Evolutionary conservation across 2,797 vertebrate genomes (phyloP).

Genomic region (Phalloptychus januarius): DNA sequence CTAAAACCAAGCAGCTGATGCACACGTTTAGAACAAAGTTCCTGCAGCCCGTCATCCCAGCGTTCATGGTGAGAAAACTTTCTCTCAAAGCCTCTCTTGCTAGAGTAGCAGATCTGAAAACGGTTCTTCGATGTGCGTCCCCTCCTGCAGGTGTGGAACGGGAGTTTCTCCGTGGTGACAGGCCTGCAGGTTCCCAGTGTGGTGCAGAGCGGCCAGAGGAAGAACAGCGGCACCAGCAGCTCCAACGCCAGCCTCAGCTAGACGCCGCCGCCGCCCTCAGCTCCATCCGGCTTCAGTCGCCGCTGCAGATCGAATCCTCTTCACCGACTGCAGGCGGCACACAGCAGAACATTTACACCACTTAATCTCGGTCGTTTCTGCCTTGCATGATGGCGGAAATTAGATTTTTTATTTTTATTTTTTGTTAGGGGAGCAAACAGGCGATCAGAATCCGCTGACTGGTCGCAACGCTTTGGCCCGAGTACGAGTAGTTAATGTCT

Average conservation of each 20-base stretch:
- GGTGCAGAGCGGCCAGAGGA: constrained; percentile 89
- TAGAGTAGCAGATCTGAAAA: background rate
- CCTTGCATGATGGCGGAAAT: constrained; percentile 33
- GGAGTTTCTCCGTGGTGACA: constrained; percentile 90
- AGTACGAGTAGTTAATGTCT: constrained; percentile 44
- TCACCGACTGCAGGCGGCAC: constrained; percentile 25
- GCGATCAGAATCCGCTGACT: constrained; percentile 39
- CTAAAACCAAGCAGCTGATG: constrained; percentile 89
- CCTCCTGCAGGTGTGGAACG: constrained; percentile 90
- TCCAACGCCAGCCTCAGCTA: constrained; percentile 94
- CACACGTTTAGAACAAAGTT: constrained; percentile 94
- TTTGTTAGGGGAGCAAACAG: constrained; percentile 10
- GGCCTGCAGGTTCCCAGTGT: constrained; percentile 92
- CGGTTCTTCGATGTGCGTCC: background rate
- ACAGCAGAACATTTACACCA: constrained; percentile 49
- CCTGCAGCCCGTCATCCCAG: constrained; percentile 90
- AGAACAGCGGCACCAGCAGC: constrained; percentile 93
- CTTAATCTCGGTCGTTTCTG: constrained; percentile 33
- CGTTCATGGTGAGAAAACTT: constrained; percentile 87
- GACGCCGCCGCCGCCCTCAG: constrained; percentile 25
- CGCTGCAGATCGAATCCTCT: constrained; percentile 28
- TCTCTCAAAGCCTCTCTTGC: background rate
- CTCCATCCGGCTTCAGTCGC: constrained; percentile 29
- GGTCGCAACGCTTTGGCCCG: constrained; percentile 30
- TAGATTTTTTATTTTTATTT: background rate